Evolutionary conservation across 2,113 vertebrate genomes (phyloP).

Genomic region (Neolamprologus fasciatus): DNA sequence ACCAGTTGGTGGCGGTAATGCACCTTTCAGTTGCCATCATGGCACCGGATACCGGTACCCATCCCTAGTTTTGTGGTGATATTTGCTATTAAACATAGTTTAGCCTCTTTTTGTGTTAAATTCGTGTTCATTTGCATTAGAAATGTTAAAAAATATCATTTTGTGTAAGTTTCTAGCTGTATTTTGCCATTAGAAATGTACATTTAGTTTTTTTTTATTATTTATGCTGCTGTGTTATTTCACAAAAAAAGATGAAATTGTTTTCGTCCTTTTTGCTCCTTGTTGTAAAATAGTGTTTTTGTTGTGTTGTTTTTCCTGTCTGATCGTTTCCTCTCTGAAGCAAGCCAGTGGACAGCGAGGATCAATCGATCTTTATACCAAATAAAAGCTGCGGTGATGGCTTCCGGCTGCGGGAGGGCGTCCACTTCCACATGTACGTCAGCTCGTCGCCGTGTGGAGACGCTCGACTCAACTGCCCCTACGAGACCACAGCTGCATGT

Average conservation of each 20-base stretch:
- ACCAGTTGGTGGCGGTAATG: too few relatives aligned
- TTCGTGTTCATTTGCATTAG: fast-evolving
- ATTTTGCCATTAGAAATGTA: not conserved
- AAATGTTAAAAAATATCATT: not conserved
- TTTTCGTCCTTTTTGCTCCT: not conserved
- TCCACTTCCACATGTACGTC: slow-evolving; percentile 89
- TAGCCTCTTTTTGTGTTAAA: not conserved
- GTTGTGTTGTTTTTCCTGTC: not conserved
- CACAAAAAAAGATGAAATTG: not conserved
- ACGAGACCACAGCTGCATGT: slow-evolving; percentile 69
- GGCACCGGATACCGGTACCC: too few relatives aligned
- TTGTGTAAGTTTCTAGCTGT: not conserved
- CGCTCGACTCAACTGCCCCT: slow-evolving; percentile 89
- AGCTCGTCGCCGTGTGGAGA: slow-evolving; percentile 92
- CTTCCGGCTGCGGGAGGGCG: slow-evolving; percentile 77
- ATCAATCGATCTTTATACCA: slow-evolving; percentile 79
- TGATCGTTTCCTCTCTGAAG: slow-evolving; percentile 37
- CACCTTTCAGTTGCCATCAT: too few relatives aligned
- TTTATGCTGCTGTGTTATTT: not conserved
- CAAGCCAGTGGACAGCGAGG: slow-evolving; percentile 47
- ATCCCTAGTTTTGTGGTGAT: not conserved
- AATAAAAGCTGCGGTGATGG: slow-evolving; percentile 72
- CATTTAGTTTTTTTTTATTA: not conserved
- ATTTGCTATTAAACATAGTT: not conserved
- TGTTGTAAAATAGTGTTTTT: not conserved